Base-by-base conservation (phyloP, 2,888 invertebrate species). In the Glaucopsyche alexis region DNA sequence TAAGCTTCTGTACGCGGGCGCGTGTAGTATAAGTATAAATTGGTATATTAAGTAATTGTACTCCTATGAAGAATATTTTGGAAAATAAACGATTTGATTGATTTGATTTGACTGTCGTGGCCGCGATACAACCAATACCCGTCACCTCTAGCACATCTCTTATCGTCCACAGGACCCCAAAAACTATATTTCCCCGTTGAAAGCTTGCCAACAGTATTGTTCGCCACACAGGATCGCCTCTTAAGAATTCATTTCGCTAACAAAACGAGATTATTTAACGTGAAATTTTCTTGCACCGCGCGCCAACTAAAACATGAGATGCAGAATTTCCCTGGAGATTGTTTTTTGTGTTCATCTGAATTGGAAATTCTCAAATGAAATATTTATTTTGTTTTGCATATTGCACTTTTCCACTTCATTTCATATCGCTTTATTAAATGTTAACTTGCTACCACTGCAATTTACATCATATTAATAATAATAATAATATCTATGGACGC, bases 201-300 rank as follows among this genome's bases (percentile, higher is more conserved):
- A 60, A 60, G 60, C 60, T 29, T 38, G 60, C 60, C 60, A 60
- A 60, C 60, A 60, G 13, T 60, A 60, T 60, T 60, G 55, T 38
- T 60, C 60, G 42, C 42, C 42, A 42, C 42, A 14, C 60, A 60
- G 60, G 60, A 38, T 60, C 29, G 14, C 67, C 47, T 67, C 67
- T 67, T 45, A 67, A 67, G 67, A 67, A 67, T 67, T 67, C 42
- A 67, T 67, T 67, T 67, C 45, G 16, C 47, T 47, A 45, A 67
- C 67, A 45, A 67, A 67, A 67, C 45, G 45, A 67, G 16, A 45
- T 67, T 67, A 67, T 67, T 67, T 45, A 67, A 16, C 42, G 42
- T 19, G 19, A 67, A 45, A 67, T 67, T 42, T 45, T 45, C 67
- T 45, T 67, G 42, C 67, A 45, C 60, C 60, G 11, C 60, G 29